These are phyloP conservation scores for Stichopus chloronotus DNA, from an alignment of 35 echinoderm and acorn worm genomes.

Conservation along the genomic window DNA sequence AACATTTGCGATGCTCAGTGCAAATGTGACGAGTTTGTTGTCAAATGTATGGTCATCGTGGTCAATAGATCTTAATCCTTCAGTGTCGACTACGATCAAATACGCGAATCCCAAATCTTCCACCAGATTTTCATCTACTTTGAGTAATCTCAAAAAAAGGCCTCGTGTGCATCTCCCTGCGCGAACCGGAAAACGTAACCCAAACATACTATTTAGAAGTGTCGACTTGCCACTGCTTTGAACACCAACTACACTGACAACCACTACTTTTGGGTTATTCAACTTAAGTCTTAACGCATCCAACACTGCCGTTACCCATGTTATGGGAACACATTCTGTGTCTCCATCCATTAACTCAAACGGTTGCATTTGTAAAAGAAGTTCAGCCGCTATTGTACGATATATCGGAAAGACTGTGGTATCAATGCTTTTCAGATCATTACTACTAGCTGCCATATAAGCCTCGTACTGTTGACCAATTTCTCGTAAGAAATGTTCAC, in stretches of 20 bases:
- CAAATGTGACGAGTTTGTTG: conserved; percentile 52
- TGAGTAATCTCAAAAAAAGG: conserved; percentile 2
- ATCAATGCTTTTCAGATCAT: neutral
- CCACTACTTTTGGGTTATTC: conserved; percentile 12
- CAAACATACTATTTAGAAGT: conserved; percentile 47
- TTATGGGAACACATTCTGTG: conserved; percentile 15
- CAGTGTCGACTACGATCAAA: conserved; percentile 58
- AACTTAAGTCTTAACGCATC: neutral
- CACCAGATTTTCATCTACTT: neutral
- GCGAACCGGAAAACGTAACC: conserved; percentile 33
- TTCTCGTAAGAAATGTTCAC: conserved; percentile 20
- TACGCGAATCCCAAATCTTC: conserved; percentile 25
- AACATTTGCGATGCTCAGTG: conserved; percentile 29
- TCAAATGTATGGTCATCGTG: conserved; percentile 9
- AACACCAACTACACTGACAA: conserved; percentile 40
- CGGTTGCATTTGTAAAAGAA: neutral
- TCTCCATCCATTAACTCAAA: conserved; percentile 57
- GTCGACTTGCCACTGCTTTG: conserved; percentile 64
- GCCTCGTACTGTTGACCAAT: conserved; percentile 10
- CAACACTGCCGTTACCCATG: conserved; percentile 41
- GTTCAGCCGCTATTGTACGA: neutral
- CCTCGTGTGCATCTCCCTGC: conserved; percentile 51
- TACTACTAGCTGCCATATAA: neutral
- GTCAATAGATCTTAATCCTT: conserved; percentile 56
- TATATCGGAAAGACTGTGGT: neutral